Percentiles rank a stretch among this genome's conserved stretches.
Conservation (phyloP, 1,140 invertebrate genomes). For the Cephus cinctus region DNA sequence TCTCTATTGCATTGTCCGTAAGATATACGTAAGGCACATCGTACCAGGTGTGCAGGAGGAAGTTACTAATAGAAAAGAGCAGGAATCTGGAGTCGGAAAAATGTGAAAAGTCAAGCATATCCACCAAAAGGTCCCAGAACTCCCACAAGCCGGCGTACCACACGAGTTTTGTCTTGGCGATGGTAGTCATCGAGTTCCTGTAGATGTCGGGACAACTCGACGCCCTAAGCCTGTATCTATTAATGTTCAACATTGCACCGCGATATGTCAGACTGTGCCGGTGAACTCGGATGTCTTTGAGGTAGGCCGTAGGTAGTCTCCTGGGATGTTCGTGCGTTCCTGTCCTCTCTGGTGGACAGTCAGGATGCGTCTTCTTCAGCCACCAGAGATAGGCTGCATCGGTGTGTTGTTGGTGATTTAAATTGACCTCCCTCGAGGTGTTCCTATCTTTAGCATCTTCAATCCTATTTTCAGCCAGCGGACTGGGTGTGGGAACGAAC, state of each 20-base stretch:
- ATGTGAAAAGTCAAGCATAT: conserved; percentile 79
- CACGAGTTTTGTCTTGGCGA: conserved; percentile 73
- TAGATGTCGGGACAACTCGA: conserved; percentile 88
- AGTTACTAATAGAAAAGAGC: conserved; percentile 82
- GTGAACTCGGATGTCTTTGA: conserved; percentile 71
- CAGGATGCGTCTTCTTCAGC: conserved; percentile 52
- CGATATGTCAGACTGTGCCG: conserved; percentile 78
- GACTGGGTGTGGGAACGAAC: conserved; percentile 25
- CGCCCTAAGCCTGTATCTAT: conserved; percentile 74
- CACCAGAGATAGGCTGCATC: conserved; percentile 61
- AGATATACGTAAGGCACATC: conserved; percentile 87
- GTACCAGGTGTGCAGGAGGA: conserved; percentile 85
- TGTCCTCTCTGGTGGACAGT: conserved; percentile 45
- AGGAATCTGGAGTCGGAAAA: conserved; percentile 73
- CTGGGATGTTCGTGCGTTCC: conserved; percentile 47
- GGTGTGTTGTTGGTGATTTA: conserved; percentile 34
- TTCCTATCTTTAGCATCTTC: conserved; percentile 7
- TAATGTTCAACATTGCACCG: conserved; percentile 84
- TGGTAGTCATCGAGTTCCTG: conserved; percentile 84
- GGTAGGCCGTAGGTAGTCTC: conserved; percentile 62
- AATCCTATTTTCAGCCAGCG: conserved; percentile 22
- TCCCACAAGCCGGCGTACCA: conserved; percentile 75
- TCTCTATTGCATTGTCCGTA: conserved; percentile 70
- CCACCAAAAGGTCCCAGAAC: conserved; percentile 71
- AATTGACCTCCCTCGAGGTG: conserved; percentile 22